Conservation (phyloP, 2,888 invertebrate genomes). For the Salpingus planirostris region DNA sequence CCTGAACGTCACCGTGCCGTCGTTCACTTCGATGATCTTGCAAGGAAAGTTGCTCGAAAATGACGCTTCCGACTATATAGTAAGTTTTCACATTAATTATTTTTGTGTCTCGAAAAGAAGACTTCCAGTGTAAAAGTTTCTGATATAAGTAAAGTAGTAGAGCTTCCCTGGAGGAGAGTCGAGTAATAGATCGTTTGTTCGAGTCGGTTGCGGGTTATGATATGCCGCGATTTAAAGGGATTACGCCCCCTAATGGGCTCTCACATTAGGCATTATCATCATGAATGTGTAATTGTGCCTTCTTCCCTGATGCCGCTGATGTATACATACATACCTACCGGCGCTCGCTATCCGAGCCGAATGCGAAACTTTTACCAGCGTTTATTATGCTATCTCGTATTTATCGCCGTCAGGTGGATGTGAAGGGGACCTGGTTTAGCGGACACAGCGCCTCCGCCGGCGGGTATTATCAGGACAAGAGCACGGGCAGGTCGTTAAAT, state of each 20-base stretch:
- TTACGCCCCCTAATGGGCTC: conserved; percentile 20
- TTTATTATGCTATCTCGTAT: too few relatives aligned
- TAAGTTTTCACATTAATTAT: conserved; percentile 40
- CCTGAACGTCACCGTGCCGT: conserved; percentile 65
- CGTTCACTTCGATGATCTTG: conserved; percentile 60
- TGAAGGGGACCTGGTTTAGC: conserved; percentile 72
- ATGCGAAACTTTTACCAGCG: background rate
- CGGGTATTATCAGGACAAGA: conserved; percentile 68
- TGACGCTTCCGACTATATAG: conserved; percentile 57
- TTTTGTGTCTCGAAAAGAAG: conserved; percentile 20
- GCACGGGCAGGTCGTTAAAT: conserved; percentile 53
- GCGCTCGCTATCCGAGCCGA: too few relatives aligned
- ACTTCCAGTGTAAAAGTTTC: conserved; percentile 20
- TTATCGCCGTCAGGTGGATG: conserved; percentile 59
- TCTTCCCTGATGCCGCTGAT: conserved; percentile 1
- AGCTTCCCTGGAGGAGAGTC: conserved; percentile 21
- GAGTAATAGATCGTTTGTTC: conserved; percentile 21
- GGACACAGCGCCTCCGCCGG: conserved; percentile 61
- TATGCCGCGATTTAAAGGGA: conserved; percentile 19
- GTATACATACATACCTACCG: background rate
- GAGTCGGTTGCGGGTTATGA: conserved; percentile 21
- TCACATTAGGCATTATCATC: conserved; percentile 19
- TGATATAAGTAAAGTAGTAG: conserved; percentile 21
- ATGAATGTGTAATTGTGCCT: conserved; percentile 11
- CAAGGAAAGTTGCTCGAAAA: conserved; percentile 61